Evolutionary conservation across 1,140 invertebrate species (phyloP).

Genomic region (Drosophila obscura): DNA sequence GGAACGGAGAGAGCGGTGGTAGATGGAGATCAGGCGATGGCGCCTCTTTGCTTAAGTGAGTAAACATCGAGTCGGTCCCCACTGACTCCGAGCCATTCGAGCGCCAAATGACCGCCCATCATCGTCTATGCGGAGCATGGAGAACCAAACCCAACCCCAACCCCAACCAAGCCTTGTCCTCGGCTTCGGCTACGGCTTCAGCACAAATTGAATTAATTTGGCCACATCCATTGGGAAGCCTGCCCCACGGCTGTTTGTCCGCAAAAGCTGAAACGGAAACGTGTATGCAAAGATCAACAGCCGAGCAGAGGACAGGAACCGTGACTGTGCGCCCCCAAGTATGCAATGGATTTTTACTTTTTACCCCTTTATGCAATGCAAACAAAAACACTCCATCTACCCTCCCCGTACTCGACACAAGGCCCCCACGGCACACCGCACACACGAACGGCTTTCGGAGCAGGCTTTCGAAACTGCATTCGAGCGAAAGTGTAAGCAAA

Average conservation of each 20-base stretch:
- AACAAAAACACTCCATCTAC: neutral
- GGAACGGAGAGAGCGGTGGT: neutral
- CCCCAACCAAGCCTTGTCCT: too few relatives aligned
- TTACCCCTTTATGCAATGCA: constrained; percentile 28
- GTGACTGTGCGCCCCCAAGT: constrained; percentile 20
- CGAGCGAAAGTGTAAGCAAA: constrained; percentile 42
- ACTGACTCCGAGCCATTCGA: constrained; percentile 30
- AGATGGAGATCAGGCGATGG: constrained; percentile 5
- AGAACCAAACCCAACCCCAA: constrained; percentile 3
- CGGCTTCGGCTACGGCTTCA: constrained; percentile 3
- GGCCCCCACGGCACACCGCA: neutral
- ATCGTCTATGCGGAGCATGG: constrained; percentile 41
- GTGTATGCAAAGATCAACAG: constrained; percentile 41
- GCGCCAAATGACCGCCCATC: constrained; percentile 35
- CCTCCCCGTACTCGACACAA: neutral
- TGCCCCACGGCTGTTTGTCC: constrained; percentile 5
- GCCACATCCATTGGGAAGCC: constrained; percentile 23
- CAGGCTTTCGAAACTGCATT: constrained; percentile 23
- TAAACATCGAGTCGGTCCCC: constrained; percentile 43
- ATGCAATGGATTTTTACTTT: constrained; percentile 44
- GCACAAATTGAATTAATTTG: constrained; percentile 73
- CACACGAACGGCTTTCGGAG: too few relatives aligned
- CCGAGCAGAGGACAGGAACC: too few relatives aligned
- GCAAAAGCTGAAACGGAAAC: constrained; percentile 1
- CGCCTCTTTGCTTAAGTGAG: constrained; percentile 56